These are phyloP conservation scores for Helobdella robusta DNA, from an alignment of 2,888 invertebrate genomes.

Conservation along the genomic window DNA sequence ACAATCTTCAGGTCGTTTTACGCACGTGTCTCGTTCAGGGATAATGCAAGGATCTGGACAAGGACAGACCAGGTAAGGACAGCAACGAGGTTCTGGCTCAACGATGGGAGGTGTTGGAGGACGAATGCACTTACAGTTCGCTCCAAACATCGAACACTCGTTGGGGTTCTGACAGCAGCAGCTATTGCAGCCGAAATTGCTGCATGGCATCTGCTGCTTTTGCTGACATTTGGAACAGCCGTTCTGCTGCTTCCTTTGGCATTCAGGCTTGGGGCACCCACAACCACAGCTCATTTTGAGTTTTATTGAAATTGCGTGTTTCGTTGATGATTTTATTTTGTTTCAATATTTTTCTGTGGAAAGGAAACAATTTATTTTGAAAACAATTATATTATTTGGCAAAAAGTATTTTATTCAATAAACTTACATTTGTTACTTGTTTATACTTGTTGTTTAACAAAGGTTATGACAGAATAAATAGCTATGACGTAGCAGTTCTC, in stretches of 20 bases:
- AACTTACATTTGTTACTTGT: no score
- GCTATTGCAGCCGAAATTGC: background rate
- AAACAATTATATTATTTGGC: no score
- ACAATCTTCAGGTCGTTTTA: background rate
- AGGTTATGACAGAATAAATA: no score
- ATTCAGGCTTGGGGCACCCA: background rate
- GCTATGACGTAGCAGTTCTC: no score
- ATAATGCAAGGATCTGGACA: conserved; percentile 21
- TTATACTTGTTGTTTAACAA: no score
- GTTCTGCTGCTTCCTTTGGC: background rate
- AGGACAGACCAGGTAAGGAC: conserved; percentile 23
- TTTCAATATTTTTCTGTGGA: no score
- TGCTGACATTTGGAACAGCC: background rate
- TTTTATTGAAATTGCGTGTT: no score
- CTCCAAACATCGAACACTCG: conserved; percentile 5
- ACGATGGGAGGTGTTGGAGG: conserved; percentile 10
- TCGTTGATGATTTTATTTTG: no score
- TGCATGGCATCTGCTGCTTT: background rate
- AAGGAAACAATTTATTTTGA: no score
- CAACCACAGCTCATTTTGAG: no score
- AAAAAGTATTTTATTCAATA: no score
- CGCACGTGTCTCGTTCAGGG: background rate
- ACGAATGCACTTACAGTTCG: conserved; percentile 10
- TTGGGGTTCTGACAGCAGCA: background rate
- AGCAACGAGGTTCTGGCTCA: conserved; percentile 12